A percentile compares a stretch with the other conserved stretches of the same genome.
Conservation (phyloP, 2,113 vertebrate genomes). For the Channa maculata region DNA sequence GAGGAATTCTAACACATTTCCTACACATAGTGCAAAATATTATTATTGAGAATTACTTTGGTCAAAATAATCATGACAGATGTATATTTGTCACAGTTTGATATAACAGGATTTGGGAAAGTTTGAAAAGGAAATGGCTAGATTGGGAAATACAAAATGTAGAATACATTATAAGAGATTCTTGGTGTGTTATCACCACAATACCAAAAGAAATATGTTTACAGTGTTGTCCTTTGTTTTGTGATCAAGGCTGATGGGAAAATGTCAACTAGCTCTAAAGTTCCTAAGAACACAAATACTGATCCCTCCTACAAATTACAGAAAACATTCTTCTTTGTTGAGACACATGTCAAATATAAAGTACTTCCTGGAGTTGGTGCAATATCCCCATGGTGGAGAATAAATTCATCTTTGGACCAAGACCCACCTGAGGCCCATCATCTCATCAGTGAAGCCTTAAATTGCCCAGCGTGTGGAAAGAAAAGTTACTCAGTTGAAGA, state of each 20-base stretch:
- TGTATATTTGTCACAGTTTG: no score
- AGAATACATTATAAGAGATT: no score
- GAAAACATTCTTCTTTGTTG: no score
- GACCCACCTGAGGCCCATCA: conserved; percentile 46
- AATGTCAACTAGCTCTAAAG: background rate
- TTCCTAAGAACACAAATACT: background rate
- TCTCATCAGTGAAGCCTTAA: conserved; percentile 45
- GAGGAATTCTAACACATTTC: no score
- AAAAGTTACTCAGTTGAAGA: conserved; percentile 36
- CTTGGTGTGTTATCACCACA: background rate
- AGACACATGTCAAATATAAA: background rate
- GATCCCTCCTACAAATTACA: no score
- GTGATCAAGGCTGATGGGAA: background rate
- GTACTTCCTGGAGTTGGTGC: background rate
- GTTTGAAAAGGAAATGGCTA: background rate
- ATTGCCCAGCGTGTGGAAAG: conserved; percentile 32
- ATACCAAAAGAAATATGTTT: background rate
- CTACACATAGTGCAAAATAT: no score
- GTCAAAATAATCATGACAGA: no score
- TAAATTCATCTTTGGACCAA: conserved; percentile 23
- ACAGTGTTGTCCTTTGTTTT: background rate
- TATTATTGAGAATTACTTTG: no score
- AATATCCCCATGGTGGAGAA: conserved; percentile 21
- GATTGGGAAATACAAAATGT: conserved; percentile 10
- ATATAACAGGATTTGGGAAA: no score